These are phyloP conservation scores for Pangasius sanitwongsei DNA, from an alignment of 2,797 vertebrate genomes.

Conservation along the genomic window DNA sequence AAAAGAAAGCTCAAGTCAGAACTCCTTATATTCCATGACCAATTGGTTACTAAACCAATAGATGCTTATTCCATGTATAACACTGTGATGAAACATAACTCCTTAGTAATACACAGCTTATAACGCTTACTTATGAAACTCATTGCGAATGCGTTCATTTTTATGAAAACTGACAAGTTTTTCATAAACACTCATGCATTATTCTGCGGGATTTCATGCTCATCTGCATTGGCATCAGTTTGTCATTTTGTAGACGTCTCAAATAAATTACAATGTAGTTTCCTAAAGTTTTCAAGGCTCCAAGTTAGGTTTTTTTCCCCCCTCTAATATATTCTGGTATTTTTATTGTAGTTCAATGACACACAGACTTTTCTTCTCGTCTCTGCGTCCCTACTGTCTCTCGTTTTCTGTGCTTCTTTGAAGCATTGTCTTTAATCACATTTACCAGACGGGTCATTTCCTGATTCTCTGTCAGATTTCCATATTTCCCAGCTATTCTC, in stretches of 20 bases:
- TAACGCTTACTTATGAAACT: not conserved
- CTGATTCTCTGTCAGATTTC: constrained; percentile 49
- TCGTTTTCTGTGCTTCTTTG: constrained; percentile 27
- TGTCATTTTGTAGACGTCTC: not conserved
- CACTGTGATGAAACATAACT: not conserved
- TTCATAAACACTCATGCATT: not conserved
- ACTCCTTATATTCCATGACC: not conserved
- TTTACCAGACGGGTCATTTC: constrained; percentile 45
- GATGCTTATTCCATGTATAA: not conserved
- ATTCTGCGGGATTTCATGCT: not conserved
- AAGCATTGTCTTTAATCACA: constrained; percentile 43
- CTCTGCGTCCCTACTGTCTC: not conserved
- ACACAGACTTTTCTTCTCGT: constrained; percentile 15
- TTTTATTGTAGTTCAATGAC: constrained; percentile 11
- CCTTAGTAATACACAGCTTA: not conserved
- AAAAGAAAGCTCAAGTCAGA: not conserved
- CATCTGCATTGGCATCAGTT: not conserved
- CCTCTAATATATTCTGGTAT: not conserved
- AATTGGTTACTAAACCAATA: not conserved
- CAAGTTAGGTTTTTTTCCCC: not conserved
- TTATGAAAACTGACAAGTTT: not conserved
- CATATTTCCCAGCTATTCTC: constrained; percentile 47
- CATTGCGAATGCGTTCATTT: not conserved
- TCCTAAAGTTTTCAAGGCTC: not conserved
- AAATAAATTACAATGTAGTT: not conserved